phyloP scores from a whole-genome alignment of 1,140 invertebrate genomes.

The Drosophila pallidifrons region DNA sequence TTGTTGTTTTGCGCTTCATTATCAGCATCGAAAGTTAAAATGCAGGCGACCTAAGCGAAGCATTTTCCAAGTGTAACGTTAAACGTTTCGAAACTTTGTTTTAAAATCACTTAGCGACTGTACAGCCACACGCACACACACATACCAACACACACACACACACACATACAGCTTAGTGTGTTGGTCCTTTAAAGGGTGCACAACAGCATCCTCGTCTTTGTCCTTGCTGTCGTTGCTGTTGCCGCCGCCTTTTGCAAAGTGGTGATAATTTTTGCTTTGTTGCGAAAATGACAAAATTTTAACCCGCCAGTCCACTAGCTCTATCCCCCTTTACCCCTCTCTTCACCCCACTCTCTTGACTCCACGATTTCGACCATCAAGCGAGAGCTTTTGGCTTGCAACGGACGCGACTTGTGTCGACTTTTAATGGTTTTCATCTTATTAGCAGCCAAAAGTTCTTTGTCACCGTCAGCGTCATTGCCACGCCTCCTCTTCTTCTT shows the following conservation, averaged over 20 bases:
- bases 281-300: slow-evolving; percentile 82
- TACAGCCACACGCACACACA: slow-evolving; percentile 22
- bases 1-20: slow-evolving; percentile 61
- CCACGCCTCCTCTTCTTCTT: slow-evolving; percentile 32
- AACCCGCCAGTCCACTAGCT: slow-evolving; percentile 40
- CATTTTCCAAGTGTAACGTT: slow-evolving; percentile 74
- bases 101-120: slow-evolving; percentile 78
- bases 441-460: slow-evolving; percentile 82
- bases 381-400: slow-evolving; percentile 51
- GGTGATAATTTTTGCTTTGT: slow-evolving; percentile 84
- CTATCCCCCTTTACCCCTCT: too few species aligned
- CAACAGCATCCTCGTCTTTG: slow-evolving; percentile 33
- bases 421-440: slow-evolving; percentile 82
- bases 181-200: slow-evolving; percentile 52
- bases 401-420: slow-evolving; percentile 77
- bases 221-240: slow-evolving; percentile 29
- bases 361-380: not conserved
- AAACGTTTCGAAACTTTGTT: slow-evolving; percentile 81
- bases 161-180: slow-evolving; percentile 17
- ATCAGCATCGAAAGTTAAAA: slow-evolving; percentile 80
- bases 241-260: slow-evolving; percentile 76
- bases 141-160: slow-evolving; percentile 20
- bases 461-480: slow-evolving; percentile 59
- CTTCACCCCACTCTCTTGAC: not conserved
- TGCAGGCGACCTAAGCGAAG: slow-evolving; percentile 47